These are phyloP conservation scores for Lycaon pictus DNA, from an alignment of 2,113 vertebrate genomes.

Conservation along the genomic window DNA sequence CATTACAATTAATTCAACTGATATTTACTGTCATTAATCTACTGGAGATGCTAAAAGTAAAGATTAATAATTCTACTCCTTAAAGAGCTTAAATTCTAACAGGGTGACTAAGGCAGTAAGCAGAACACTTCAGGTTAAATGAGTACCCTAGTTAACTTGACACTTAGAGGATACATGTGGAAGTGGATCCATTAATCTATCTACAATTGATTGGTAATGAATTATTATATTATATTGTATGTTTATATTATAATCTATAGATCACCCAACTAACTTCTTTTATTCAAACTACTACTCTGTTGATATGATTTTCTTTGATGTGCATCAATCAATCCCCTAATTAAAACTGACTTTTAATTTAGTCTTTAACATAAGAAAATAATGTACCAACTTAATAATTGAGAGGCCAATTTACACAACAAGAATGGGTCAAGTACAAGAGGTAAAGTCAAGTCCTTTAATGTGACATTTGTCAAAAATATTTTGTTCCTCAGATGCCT, in stretches of 20 bases:
- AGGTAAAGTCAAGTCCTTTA: not conserved
- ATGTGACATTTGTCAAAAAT: not conserved
- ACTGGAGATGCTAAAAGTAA: not conserved
- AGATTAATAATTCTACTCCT: not conserved
- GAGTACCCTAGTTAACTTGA: not conserved
- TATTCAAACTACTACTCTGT: not conserved
- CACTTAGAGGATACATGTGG: not conserved
- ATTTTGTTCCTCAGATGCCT: not conserved
- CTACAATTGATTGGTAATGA: not conserved
- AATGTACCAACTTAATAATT: not conserved
- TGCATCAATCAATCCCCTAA: not conserved
- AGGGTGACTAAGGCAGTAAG: not conserved
- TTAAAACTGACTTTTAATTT: constrained; percentile 29
- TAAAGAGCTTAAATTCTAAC: not conserved
- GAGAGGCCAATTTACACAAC: not conserved
- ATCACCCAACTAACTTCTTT: not conserved
- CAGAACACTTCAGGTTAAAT: constrained; percentile 1
- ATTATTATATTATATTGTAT: not conserved
- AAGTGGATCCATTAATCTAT: not conserved
- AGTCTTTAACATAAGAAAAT: not conserved
- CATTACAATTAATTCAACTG: not conserved
- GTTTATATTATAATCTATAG: not conserved
- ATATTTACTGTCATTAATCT: not conserved
- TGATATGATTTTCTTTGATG: not conserved
- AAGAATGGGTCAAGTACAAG: not conserved